These are phyloP conservation scores for Pimpla rufipes DNA, from an alignment of 2,888 invertebrate species.

Conservation along the genomic window DNA sequence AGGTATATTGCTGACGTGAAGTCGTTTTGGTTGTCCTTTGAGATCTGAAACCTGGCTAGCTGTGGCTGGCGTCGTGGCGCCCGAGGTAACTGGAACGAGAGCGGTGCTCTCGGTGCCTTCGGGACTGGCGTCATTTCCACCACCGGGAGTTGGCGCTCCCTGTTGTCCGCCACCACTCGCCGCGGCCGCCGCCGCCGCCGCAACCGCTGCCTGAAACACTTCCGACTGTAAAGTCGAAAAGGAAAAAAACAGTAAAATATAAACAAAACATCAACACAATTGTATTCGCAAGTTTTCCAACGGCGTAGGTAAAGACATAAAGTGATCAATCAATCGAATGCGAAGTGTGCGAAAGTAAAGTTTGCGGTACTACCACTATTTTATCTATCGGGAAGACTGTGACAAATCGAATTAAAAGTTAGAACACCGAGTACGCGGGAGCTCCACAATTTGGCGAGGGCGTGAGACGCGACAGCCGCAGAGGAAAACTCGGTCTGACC, in stretches of 20 bases:
- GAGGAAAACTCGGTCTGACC: conserved; percentile 35
- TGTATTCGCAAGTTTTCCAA: background rate
- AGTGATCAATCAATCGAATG: conserved; percentile 21
- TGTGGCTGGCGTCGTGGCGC: conserved; percentile 86
- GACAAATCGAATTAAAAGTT: conserved; percentile 59
- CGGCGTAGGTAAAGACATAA: background rate
- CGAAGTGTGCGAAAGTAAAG: conserved; percentile 7
- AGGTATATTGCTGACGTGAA: conserved; percentile 99
- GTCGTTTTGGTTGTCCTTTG: conserved; percentile 95
- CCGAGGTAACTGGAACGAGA: conserved; percentile 86
- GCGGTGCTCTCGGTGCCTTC: conserved; percentile 85
- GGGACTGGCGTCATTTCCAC: conserved; percentile 80
- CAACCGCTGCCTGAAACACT: conserved; percentile 87
- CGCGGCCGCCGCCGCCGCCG: conserved; percentile 85
- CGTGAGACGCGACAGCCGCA: conserved; percentile 3
- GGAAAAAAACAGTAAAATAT: conserved; percentile 17
- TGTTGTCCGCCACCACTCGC: conserved; percentile 85
- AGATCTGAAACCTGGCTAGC: conserved; percentile 87
- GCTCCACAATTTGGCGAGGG: background rate
- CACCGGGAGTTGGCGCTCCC: conserved; percentile 81
- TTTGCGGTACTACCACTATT: conserved; percentile 39
- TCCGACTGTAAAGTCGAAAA: conserved; percentile 85
- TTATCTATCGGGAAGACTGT: conserved; percentile 30
- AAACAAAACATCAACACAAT: background rate
- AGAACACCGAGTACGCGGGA: conserved; percentile 11